A percentile compares a stretch with the other conserved stretches of the same genome.
These are phyloP conservation scores for Hydra vulgaris DNA, from an alignment of 30 jellyfish, hydroid and myxozoan genomes.

Conservation along the genomic window DNA sequence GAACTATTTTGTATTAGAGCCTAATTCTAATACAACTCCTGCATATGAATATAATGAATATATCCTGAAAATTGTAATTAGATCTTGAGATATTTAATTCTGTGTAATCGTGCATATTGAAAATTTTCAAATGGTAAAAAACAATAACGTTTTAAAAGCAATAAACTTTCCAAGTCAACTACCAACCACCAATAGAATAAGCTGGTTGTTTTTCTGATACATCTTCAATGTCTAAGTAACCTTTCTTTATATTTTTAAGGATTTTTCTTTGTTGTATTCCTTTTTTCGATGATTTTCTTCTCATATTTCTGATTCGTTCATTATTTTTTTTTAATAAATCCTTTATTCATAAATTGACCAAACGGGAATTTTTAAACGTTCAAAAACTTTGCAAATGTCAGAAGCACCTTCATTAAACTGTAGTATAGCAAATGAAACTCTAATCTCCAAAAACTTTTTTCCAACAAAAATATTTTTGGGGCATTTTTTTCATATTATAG, in stretches of 20 bases:
- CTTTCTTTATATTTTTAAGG: background rate
- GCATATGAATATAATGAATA: background rate
- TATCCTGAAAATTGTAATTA: background rate
- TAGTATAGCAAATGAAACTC: constrained; percentile 23
- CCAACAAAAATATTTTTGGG: too few species aligned
- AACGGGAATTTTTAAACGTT: constrained; percentile 16
- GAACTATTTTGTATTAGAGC: background rate
- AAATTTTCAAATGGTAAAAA: background rate
- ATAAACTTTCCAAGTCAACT: background rate
- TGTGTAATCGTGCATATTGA: background rate
- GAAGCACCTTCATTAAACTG: constrained; percentile 21
- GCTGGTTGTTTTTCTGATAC: background rate
- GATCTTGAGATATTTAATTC: background rate
- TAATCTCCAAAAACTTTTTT: too few species aligned
- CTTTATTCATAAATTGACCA: constrained; percentile 4
- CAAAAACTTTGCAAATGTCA: constrained; percentile 14
- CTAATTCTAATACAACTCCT: background rate
- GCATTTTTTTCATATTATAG: too few species aligned
- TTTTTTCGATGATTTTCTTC: background rate
- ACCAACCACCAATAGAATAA: background rate
- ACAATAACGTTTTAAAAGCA: background rate
- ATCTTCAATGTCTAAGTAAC: background rate
- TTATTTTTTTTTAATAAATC: background rate
- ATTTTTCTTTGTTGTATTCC: background rate
- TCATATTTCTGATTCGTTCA: background rate